Evolutionary conservation across 2,888 invertebrate species (phyloP).

Genomic region (Limenitis camilla): DNA sequence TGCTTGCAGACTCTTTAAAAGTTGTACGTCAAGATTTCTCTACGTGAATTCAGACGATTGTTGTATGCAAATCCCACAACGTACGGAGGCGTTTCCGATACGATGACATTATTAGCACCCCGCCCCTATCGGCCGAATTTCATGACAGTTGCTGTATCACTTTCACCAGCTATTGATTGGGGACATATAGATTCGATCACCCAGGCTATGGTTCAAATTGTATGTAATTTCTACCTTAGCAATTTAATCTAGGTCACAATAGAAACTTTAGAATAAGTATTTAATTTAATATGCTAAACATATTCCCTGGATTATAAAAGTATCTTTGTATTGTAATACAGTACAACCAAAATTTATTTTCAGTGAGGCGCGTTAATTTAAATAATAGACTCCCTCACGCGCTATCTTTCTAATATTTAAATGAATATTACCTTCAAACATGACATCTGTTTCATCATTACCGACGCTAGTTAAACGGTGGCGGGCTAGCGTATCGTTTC

Average conservation of each 20-base stretch:
- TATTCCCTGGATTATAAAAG: too few relatives aligned
- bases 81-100: constrained; percentile 40
- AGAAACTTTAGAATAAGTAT: too few relatives aligned
- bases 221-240: too few relatives aligned
- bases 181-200: constrained; percentile 16
- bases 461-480: constrained; percentile 51
- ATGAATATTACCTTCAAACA: constrained; percentile 60
- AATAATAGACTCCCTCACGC: constrained; percentile 1
- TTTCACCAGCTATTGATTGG: constrained; percentile 28
- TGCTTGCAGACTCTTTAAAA: constrained; percentile 33
- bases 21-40: constrained; percentile 45
- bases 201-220: constrained; percentile 2
- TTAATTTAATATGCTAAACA: too few relatives aligned
- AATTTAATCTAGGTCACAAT: too few relatives aligned
- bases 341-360: too few relatives aligned
- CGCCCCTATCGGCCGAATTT: constrained; percentile 32
- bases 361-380: background rate
- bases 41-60: constrained; percentile 37
- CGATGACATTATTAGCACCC: constrained; percentile 39
- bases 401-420: constrained; percentile 40
- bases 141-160: constrained; percentile 28
- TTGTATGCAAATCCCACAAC: constrained; percentile 50
- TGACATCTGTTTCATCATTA: constrained; percentile 53
- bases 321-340: too few relatives aligned
- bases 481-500: constrained; percentile 56